Conservation (phyloP, 2,797 vertebrate species). For the Chrysocyon brachyurus region DNA sequence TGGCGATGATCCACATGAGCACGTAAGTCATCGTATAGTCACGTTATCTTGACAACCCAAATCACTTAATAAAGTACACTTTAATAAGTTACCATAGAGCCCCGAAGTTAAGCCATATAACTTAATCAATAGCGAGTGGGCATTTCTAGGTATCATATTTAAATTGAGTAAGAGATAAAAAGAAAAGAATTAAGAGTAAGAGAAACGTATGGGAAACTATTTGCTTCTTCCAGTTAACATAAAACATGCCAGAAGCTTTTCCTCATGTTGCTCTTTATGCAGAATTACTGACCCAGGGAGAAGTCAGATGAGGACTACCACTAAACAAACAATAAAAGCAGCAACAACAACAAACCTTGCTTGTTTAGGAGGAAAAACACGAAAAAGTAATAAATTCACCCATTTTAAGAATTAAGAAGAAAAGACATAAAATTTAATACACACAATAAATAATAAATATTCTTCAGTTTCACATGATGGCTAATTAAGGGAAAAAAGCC, state of each 20-base stretch:
- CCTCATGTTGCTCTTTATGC: slow-evolving; percentile 60
- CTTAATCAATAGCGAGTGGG: slow-evolving; percentile 7
- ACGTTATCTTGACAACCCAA: slow-evolving; percentile 49
- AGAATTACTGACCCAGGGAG: slow-evolving; percentile 61
- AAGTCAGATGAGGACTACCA: slow-evolving; percentile 59
- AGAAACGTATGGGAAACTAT: slow-evolving; percentile 43
- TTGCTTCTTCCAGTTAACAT: slow-evolving; percentile 52
- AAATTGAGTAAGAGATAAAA: slow-evolving; percentile 61
- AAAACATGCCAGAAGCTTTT: slow-evolving; percentile 64
- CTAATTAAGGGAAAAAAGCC: slow-evolving; percentile 73
- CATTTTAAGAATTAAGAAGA: slow-evolving; percentile 74
- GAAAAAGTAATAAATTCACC: slow-evolving; percentile 65
- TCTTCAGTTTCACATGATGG: slow-evolving; percentile 63
- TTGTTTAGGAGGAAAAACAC: slow-evolving; percentile 56
- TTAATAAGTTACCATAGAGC: slow-evolving; percentile 54
- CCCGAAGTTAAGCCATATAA: slow-evolving; percentile 56
- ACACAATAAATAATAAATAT: slow-evolving; percentile 79
- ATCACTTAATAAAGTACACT: slow-evolving; percentile 61
- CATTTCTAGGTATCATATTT: slow-evolving; percentile 62
- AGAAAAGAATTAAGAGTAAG: slow-evolving; percentile 66
- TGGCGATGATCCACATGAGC: not conserved
- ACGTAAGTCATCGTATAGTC: not conserved
- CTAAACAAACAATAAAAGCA: slow-evolving; percentile 66
- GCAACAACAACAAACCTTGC: slow-evolving; percentile 33
- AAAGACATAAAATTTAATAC: slow-evolving; percentile 77